Evolutionary conservation across 2,113 vertebrate genomes (phyloP), one percentile per base, ranked within the genome.

Genomic region (Narcine bancroftii): DNA sequence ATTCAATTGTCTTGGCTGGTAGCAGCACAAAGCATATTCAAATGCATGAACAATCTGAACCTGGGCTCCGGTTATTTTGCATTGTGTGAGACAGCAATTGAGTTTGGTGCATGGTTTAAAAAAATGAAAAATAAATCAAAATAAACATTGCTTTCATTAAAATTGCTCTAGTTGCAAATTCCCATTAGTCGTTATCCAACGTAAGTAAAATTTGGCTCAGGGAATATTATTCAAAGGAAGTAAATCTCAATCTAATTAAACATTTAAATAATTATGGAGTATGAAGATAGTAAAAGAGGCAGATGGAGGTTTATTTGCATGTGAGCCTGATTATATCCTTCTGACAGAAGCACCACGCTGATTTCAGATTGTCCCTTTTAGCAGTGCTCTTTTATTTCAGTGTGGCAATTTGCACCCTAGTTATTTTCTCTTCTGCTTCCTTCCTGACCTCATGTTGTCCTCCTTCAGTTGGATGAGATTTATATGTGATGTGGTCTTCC

Each of bases 1-100:
- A 92, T 92, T 65, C 42, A 17, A n/a, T 87, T 60, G n/a, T 26
- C 36, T 45, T 47, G 71, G 53, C 75, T 65, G 19, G 29, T 56
- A 9, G 66, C 65, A 89, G 71, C 45, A 7, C 71, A 73, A 60
- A n/a, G 9, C 71, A 91, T 89, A 89, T 73, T 89, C 71, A 50
- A 87, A 72, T 92, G 50, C 81, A 89, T 17, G 72, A 9, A 92
- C 79, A 92, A 92, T 73, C 66, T 71, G 45, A 26, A 87, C 60
- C 65, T 11, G 36, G 83, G 42, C 92, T 72, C n/a, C 66, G 72
- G 33, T 42, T n/a, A 75, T 71, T 92, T 85, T 21, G 15, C 50
- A 36, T 75, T 60, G 45, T 56, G 66, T 47, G 21, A 69, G 42
- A 36, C 3, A 69, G 66, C 33, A 92, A 73, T 39, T 89, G 33